Evolutionary conservation across 2,113 vertebrate species (phyloP).

Genomic region (Donacobius atricapilla): DNA sequence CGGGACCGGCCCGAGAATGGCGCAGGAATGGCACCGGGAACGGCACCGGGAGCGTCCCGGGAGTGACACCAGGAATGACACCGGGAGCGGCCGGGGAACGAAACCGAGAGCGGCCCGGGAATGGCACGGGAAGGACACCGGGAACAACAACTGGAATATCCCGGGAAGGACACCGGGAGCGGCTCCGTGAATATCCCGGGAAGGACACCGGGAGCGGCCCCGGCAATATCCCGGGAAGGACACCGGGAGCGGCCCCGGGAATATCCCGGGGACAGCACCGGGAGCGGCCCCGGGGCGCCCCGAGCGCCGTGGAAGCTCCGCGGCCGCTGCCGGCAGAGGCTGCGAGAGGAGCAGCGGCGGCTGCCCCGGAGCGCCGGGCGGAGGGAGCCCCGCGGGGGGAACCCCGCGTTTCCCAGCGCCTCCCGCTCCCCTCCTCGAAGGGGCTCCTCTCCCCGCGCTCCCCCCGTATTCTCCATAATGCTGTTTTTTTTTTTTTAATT

Average conservation of each 20-base stretch:
- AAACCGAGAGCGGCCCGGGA: too few species aligned
- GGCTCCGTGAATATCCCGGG: rapidly evolving
- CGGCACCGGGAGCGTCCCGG: too few species aligned
- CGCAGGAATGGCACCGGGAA: neutral
- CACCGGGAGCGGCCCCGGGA: rapidly evolving
- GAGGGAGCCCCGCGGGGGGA: neutral
- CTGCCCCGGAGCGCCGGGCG: neutral
- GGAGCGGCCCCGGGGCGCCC: neutral
- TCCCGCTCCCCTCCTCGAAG: neutral
- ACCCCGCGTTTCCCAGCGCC: neutral
- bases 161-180: too few species aligned
- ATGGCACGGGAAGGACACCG: too few species aligned
- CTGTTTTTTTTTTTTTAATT: neutral
- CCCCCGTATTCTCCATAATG: neutral
- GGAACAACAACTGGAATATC: rapidly evolving
- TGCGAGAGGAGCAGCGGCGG: neutral
- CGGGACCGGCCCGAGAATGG: neutral
- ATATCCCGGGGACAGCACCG: too few species aligned
- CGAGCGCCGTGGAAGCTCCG: neutral
- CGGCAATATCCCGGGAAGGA: neutral
- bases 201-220: rapidly evolving
- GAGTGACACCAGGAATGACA: neutral
- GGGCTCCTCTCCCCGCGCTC: neutral
- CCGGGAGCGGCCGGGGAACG: too few species aligned
- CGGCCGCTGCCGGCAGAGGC: neutral